Percentiles rank a stretch among this genome's conserved stretches.
Evolutionary conservation across 2,797 vertebrate genomes (phyloP).

Genomic region (Bucorvus abyssinicus): DNA sequence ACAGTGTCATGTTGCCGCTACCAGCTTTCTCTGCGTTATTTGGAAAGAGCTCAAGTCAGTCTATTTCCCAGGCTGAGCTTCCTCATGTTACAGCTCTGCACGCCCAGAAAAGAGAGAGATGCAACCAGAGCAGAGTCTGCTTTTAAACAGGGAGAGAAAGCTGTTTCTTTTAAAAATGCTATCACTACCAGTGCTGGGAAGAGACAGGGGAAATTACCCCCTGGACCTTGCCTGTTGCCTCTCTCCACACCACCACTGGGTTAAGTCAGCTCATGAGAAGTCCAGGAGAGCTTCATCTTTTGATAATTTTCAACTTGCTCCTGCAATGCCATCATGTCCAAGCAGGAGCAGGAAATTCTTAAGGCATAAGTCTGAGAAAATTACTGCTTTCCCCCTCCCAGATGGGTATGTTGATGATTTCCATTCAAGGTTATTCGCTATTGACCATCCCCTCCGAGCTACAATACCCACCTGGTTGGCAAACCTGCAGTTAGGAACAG

Average conservation of each 20-base stretch:
- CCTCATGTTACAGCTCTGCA: constrained; percentile 6
- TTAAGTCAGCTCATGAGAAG: not conserved
- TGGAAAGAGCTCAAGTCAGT: constrained; percentile 57
- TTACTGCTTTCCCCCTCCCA: not conserved
- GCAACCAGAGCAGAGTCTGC: not conserved
- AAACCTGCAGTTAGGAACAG: not conserved
- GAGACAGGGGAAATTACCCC: not conserved
- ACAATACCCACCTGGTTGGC: not conserved
- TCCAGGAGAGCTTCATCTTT: not conserved
- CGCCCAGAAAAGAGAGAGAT: not conserved
- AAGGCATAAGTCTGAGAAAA: not conserved
- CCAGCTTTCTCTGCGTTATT: constrained; percentile 18
- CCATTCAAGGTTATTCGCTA: not conserved
- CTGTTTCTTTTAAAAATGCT: not conserved
- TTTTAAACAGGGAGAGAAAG: not conserved
- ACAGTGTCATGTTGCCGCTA: constrained; percentile 62
- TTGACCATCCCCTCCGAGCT: not conserved
- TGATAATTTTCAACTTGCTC: not conserved
- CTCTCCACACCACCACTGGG: not conserved
- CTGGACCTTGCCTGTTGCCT: not conserved
- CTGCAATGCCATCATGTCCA: not conserved
- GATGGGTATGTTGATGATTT: not conserved
- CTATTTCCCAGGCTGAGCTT: constrained; percentile 26
- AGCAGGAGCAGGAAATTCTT: not conserved
- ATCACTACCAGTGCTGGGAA: not conserved